phyloP scores from a whole-genome alignment of 1,140 invertebrate genomes.

The Diplogasteroides magnus region DNA sequence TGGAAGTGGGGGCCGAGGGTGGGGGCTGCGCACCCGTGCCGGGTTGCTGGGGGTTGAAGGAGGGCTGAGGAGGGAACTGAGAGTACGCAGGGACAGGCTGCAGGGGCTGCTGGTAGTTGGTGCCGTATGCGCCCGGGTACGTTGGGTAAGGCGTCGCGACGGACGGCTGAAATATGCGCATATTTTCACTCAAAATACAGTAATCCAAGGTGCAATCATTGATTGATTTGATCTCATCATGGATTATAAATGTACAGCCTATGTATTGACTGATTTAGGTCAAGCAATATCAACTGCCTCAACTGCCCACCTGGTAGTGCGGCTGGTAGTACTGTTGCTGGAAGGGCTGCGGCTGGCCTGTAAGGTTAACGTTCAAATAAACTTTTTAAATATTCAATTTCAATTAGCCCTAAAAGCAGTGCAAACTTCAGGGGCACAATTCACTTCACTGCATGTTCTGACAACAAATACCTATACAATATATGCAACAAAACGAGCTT shows the following conservation, averaged over 20 bases:
- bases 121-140: conserved; percentile 25
- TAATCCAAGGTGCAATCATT: not conserved
- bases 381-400: too few species aligned
- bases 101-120: conserved; percentile 17
- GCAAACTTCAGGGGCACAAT: not conserved
- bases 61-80: not conserved
- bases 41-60: not conserved
- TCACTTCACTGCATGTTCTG: not conserved
- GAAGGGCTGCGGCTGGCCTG: conserved; percentile 32
- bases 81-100: too few species aligned
- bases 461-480: conserved; percentile 2
- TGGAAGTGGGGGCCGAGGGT: not conserved
- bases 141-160: conserved; percentile 24
- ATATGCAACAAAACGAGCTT: not conserved
- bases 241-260: too few species aligned
- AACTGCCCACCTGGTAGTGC: conserved; percentile 6
- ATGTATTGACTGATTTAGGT: not conserved
- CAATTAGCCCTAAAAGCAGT: not conserved
- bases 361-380: too few species aligned
- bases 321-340: conserved; percentile 28
- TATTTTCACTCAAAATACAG: not conserved
- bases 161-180: conserved; percentile 4
- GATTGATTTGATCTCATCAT: not conserved
- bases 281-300: not conserved
- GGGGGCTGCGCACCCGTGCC: not conserved